Percentiles rank a stretch among this genome's conserved stretches.
These are phyloP conservation scores for Carterocephalus palaemon DNA, from an alignment of 2,888 invertebrate species.

Conservation along the genomic window DNA sequence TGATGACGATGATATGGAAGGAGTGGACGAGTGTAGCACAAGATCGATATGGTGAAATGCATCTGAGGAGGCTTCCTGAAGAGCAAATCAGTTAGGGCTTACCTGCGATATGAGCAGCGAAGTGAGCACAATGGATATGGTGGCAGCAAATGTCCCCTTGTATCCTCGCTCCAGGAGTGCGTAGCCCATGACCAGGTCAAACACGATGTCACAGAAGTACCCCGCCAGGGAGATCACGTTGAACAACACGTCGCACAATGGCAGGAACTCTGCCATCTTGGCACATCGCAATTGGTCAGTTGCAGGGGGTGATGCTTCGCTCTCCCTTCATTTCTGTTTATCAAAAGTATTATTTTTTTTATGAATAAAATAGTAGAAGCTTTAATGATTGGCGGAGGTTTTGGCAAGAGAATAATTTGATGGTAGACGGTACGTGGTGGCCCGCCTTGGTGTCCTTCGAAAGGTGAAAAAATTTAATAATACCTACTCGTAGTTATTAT, in stretches of 20 bases:
- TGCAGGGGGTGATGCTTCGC: not conserved
- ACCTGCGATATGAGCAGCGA: slow-evolving; percentile 88
- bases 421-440: too few relatives aligned
- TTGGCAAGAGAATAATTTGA: too few relatives aligned
- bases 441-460: too few relatives aligned
- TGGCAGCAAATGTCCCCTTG: slow-evolving; percentile 82
- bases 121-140: slow-evolving; percentile 83
- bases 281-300: slow-evolving; percentile 52
- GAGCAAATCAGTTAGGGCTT: slow-evolving; percentile 22
- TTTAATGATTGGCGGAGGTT: too few relatives aligned
- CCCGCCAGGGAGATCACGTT: slow-evolving; percentile 93
- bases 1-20: too few relatives aligned
- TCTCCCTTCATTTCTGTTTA: slow-evolving; percentile 25
- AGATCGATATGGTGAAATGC: too few relatives aligned
- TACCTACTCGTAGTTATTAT: too few relatives aligned
- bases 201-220: slow-evolving; percentile 94
- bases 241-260: slow-evolving; percentile 93
- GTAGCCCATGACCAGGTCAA: slow-evolving; percentile 91
- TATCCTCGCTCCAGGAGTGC: slow-evolving; percentile 85
- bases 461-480: too few relatives aligned
- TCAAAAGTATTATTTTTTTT: slow-evolving; percentile 21
- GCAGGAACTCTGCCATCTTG: slow-evolving; percentile 89
- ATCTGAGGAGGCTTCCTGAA: too few relatives aligned
- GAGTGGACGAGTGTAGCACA: too few relatives aligned
- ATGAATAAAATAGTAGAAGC: slow-evolving; percentile 1